Evolutionary conservation across 2,888 invertebrate species (phyloP).

Genomic region (Drosophila sordidapex): DNA sequence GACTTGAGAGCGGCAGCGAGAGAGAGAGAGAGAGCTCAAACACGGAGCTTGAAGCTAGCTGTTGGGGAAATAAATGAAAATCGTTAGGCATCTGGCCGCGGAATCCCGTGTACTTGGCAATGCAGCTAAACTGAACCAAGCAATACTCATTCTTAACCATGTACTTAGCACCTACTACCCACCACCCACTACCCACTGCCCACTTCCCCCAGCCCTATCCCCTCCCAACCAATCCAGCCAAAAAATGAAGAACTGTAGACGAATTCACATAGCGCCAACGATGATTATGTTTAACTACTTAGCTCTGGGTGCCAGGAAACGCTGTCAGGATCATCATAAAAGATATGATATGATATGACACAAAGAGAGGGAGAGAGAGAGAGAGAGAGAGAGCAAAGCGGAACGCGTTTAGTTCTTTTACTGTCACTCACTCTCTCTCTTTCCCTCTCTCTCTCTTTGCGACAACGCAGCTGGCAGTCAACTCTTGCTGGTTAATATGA

Average conservation of each 20-base stretch:
- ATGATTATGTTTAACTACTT: neutral
- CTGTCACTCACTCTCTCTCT: neutral
- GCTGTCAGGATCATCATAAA: conserved; percentile 3
- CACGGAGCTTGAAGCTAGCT: neutral
- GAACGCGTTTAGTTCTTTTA: neutral
- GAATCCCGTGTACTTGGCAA: conserved; percentile 85
- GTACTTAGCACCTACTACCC: conserved; percentile 20
- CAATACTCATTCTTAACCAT: conserved; percentile 56
- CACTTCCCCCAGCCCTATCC: neutral
- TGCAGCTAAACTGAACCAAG: conserved; percentile 62
- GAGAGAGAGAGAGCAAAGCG: neutral
- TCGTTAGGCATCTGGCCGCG: conserved; percentile 84
- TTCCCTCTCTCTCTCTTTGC: neutral
- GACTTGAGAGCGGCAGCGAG: neutral
- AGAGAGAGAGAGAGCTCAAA: neutral
- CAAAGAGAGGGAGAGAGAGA: neutral
- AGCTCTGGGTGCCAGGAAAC: conserved; percentile 37
- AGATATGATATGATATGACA: neutral
- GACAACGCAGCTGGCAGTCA: conserved; percentile 6
- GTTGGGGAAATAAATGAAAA: conserved; percentile 53
- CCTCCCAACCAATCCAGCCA: too few species aligned
- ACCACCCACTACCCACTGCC: neutral
- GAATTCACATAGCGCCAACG: neutral
- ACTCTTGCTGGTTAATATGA: conserved; percentile 9
- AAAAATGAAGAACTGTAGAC: neutral